phyloP scores from a whole-genome alignment of 2,888 invertebrate species.

The Rhopalosiphum nymphaeae region DNA sequence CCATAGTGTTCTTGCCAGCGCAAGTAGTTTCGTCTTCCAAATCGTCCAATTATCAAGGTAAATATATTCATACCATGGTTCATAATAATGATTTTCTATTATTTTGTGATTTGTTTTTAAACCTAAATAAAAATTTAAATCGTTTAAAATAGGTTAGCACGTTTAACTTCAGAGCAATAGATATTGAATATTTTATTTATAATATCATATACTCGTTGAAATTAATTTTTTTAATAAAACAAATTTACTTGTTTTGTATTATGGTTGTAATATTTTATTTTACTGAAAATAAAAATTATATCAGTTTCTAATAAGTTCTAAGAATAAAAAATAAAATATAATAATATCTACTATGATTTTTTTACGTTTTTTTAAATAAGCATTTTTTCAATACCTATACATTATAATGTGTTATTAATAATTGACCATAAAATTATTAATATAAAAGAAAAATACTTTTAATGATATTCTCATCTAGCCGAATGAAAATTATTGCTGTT shows the following conservation, averaged over 20 bases:
- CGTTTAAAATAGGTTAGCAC: neutral
- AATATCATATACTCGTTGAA: neutral
- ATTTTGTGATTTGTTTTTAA: neutral
- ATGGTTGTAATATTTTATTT: neutral
- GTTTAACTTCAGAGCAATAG: neutral
- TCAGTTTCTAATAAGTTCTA: neutral
- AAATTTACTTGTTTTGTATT: neutral
- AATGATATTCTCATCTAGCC: neutral
- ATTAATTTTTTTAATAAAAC: neutral
- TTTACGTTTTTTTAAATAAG: neutral
- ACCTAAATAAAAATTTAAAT: neutral
- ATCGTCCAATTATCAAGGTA: slow-evolving; percentile 24
- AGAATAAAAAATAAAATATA: neutral
- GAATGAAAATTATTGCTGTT: neutral
- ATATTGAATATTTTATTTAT: neutral
- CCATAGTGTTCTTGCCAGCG: neutral
- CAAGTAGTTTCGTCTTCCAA: neutral
- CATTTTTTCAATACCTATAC: neutral
- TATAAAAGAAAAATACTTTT: neutral
- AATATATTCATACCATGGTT: slow-evolving; percentile 15
- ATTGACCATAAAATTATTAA: neutral
- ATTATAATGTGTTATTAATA: neutral
- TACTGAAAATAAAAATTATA: neutral
- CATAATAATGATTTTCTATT: neutral
- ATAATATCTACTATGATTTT: neutral